These are phyloP conservation scores for Drosophila planitibia DNA, from an alignment of 2,888 invertebrate genomes.

Conservation along the genomic window DNA sequence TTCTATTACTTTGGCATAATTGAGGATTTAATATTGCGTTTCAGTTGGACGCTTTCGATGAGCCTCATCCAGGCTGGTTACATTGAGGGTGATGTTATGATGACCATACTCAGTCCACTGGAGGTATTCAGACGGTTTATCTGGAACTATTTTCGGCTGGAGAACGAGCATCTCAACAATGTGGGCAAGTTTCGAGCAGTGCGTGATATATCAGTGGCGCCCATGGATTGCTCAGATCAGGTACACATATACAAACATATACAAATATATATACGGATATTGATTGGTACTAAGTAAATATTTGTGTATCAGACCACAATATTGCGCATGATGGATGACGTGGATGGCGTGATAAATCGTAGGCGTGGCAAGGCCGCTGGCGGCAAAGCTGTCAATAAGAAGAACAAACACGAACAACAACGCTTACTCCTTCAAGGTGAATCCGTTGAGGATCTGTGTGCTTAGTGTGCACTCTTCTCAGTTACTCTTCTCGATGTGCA, in stretches of 20 bases:
- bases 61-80: conserved; percentile 89
- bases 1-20: conserved; percentile 94
- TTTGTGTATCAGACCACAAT: conserved; percentile 85
- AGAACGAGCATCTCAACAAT: conserved; percentile 95
- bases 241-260: conserved; percentile 62
- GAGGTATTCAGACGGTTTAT: conserved; percentile 92
- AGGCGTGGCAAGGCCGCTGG: conserved; percentile 71
- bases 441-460: conserved; percentile 84
- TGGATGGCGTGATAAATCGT: conserved; percentile 84
- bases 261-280: neutral
- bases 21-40: conserved; percentile 92
- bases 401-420: conserved; percentile 78
- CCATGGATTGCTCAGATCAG: conserved; percentile 91
- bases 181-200: conserved; percentile 96
- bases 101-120: conserved; percentile 88
- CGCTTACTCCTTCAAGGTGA: conserved; percentile 83
- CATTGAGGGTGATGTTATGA: conserved; percentile 89
- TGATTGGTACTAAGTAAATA: neutral
- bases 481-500: conserved; percentile 56
- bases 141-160: conserved; percentile 95
- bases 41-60: conserved; percentile 91
- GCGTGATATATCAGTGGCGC: conserved; percentile 92
- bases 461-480: conserved; percentile 48
- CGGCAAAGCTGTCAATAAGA: conserved; percentile 77
- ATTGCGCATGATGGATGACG: conserved; percentile 85